Percentiles rank a stretch among this genome's conserved stretches.
Evolutionary conservation across 2,888 invertebrate species (phyloP).

Genomic region (Orthonychiurus folsomi): DNA sequence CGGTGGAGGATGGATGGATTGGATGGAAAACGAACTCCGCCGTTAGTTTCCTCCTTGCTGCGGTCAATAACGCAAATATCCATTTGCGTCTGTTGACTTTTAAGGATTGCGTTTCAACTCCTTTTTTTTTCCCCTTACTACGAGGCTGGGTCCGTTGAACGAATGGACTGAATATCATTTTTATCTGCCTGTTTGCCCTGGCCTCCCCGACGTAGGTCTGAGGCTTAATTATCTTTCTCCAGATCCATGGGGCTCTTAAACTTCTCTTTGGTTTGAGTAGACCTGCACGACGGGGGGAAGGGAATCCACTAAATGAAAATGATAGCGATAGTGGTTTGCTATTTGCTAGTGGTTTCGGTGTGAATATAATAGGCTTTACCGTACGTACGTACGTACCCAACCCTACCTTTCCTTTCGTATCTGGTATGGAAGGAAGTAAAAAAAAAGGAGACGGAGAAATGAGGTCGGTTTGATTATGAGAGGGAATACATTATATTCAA

Average conservation of each 20-base stretch:
- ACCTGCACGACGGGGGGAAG: too few species aligned
- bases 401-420: too few species aligned
- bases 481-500: background rate
- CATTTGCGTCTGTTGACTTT: conserved; percentile 12
- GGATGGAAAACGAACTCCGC: conserved; percentile 3
- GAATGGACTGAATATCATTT: conserved; percentile 9
- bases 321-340: too few species aligned
- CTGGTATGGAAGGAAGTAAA: background rate
- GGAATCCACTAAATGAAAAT: background rate
- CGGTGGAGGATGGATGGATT: conserved; percentile 1
- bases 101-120: conserved; percentile 4
- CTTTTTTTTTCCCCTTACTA: conserved; percentile 2
- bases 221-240: conserved; percentile 1
- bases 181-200: background rate
- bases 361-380: conserved; percentile 1
- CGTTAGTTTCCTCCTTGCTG: background rate
- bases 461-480: background rate
- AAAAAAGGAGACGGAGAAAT: background rate
- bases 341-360: too few species aligned
- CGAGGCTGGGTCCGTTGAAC: background rate
- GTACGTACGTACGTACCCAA: too few species aligned
- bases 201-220: background rate
- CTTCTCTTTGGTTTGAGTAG: too few species aligned
- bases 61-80: conserved; percentile 15
- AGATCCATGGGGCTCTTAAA: too few species aligned